phyloP scores from a whole-genome alignment of 2,888 invertebrate genomes.

The Drosophila ustulata region DNA sequence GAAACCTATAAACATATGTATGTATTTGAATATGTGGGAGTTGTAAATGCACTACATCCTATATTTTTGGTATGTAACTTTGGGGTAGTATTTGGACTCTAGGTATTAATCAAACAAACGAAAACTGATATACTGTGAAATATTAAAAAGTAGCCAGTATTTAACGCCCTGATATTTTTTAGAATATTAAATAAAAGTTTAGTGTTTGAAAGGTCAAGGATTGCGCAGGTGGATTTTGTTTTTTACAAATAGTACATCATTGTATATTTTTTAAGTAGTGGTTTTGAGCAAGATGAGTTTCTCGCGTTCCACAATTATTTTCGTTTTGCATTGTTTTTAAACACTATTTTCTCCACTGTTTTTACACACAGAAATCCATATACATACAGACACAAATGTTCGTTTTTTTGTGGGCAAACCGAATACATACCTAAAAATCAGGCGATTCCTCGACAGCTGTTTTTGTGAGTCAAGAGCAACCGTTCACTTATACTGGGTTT shows the following conservation, averaged over 20 bases:
- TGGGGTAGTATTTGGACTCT: conserved; percentile 16
- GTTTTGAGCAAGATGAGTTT: conserved; percentile 2
- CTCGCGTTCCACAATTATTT: conserved; percentile 4
- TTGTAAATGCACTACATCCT: background rate
- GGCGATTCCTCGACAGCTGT: conserved; percentile 79
- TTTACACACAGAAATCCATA: background rate
- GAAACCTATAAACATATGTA: conserved; percentile 56
- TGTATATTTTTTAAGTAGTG: no score
- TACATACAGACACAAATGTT: conserved; percentile 14
- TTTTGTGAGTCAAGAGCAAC: conserved; percentile 49
- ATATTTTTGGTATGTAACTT: background rate
- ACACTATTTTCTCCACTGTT: conserved; percentile 4
- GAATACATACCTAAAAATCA: conserved; percentile 82
- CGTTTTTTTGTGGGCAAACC: conserved; percentile 27
- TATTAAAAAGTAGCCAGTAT: background rate
- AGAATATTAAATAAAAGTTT: background rate
- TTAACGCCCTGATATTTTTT: conserved; percentile 5
- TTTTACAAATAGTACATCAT: no score
- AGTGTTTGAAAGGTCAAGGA: conserved; percentile 47
- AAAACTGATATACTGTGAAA: background rate
- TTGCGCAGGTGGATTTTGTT: conserved; percentile 13
- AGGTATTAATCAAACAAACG: background rate
- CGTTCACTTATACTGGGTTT: conserved; percentile 23
- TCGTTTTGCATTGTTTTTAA: background rate
- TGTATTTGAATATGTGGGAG: conserved; percentile 20